Percentiles rank a stretch among this genome's conserved stretches.
Evolutionary conservation across 2,113 vertebrate genomes (phyloP).

Genomic region (Xiphophorus couchianus): DNA sequence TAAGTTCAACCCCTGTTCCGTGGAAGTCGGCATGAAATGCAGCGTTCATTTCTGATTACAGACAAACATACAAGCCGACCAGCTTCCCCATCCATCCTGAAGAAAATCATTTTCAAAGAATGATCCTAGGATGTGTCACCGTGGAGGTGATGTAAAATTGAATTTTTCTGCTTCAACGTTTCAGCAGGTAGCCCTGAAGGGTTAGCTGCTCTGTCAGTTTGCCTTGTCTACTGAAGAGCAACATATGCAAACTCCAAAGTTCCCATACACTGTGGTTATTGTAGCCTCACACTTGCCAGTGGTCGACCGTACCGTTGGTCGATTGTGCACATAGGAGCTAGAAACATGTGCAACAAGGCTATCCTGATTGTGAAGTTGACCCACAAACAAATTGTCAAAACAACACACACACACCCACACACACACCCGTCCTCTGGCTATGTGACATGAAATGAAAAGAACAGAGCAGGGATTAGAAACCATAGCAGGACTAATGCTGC

Average conservation of each 20-base stretch:
- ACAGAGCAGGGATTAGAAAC: constrained; percentile 30
- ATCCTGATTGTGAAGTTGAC: constrained; percentile 28
- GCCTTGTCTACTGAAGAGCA: background rate
- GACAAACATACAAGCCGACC: background rate
- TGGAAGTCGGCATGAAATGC: background rate
- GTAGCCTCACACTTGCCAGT: background rate
- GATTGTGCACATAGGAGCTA: constrained; percentile 17
- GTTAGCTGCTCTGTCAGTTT: background rate
- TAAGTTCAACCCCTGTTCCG: no score
- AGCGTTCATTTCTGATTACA: background rate
- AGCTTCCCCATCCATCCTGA: background rate
- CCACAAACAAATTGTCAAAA: constrained; percentile 11
- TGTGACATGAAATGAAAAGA: constrained; percentile 39
- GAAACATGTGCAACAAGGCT: constrained; percentile 7
- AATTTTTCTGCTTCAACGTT: no score
- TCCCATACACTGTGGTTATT: background rate
- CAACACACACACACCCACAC: no score
- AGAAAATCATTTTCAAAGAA: no score
- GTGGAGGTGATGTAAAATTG: no score
- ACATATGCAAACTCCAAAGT: background rate
- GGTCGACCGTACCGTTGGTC: background rate
- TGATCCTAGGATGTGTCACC: no score
- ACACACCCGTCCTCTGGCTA: constrained; percentile 22
- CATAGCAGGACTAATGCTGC: constrained; percentile 60
- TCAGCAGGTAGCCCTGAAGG: background rate